Base-by-base conservation (phyloP, 2,888 invertebrate genomes). In the Nephrocerus scutellatus region DNA sequence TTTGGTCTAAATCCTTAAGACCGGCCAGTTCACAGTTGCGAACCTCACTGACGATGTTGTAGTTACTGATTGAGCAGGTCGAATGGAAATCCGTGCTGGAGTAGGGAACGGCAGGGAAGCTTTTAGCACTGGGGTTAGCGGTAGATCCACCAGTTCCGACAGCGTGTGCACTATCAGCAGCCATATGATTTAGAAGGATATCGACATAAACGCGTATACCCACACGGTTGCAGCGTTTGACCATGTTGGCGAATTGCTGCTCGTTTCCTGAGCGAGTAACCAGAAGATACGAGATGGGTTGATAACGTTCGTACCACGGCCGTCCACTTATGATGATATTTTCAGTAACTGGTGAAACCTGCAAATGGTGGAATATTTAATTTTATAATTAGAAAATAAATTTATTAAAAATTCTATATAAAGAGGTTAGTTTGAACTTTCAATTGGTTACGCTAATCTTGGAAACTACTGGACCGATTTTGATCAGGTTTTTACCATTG, bases 271-370 rank as follows among this genome's bases (percentile, higher is more conserved):
- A 84, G 41, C 88, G 73, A 1, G 85, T 84, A 2, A 62, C 58
- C 20, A 86, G 67, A 10, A 72, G 70, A 69, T 88, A 89, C 14
- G 86, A 85, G 28, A 87, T 77, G 0, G 86, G 85, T 62, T 88
- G 87, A 62, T 88, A 88, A 12, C 88, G 70, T 60, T 88, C 86
- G 77, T 79, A 89, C 89, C 89, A 89, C 1, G 88, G 84, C 1
- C 80, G 70, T 35, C 68, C 68, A 4, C 60, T 47, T 39, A 80
- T 66, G 1, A 76, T 66, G 25, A 77, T 59, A 53, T 84, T 82
- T 59, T 85, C 86, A 55, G 75, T 79, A 1, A 80, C 74, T 5
- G 85, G 85, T 0, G 84, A 84, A n/a, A 82, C 71, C 52, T 56
- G 18, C 1, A 23, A 33, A 41, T 25, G 3, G 1, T 8, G 10